Conservation (phyloP, 2,888 invertebrate genomes). For the Tupiocoris notatus region DNA sequence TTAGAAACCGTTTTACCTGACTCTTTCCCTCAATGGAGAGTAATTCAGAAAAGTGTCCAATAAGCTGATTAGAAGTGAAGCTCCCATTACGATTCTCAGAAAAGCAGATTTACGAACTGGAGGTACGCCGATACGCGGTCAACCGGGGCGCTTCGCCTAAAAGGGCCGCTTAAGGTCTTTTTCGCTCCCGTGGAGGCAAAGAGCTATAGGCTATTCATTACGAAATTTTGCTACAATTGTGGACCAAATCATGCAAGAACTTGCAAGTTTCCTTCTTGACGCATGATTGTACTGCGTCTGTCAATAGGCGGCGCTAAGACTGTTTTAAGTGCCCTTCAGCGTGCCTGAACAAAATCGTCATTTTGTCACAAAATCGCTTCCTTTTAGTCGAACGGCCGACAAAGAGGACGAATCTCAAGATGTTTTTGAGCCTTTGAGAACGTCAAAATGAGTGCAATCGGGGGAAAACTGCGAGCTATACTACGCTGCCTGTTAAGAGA, state of each 20-base stretch:
- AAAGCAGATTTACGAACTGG: not conserved
- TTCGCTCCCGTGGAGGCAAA: not conserved
- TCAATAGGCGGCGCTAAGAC: not conserved
- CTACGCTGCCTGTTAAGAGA: too few relatives aligned
- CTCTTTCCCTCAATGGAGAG: conserved; percentile 8
- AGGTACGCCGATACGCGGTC: not conserved
- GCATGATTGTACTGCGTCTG: not conserved
- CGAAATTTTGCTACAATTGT: not conserved
- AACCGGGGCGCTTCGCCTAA: not conserved
- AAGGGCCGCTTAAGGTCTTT: not conserved
- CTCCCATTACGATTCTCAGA: conserved; percentile 15
- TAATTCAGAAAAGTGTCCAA: conserved; percentile 15
- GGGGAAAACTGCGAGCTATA: too few relatives aligned
- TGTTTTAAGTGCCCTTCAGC: not conserved
- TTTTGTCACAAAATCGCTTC: not conserved
- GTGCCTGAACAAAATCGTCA: not conserved
- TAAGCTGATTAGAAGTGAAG: conserved; percentile 12
- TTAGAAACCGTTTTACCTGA: not conserved
- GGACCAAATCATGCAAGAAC: not conserved
- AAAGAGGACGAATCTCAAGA: not conserved
- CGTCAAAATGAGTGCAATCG: too few relatives aligned
- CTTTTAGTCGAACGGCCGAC: not conserved
- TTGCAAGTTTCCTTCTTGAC: not conserved
- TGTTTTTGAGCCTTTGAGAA: not conserved
- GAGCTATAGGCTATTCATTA: not conserved